Percentiles rank a stretch among this genome's conserved stretches.
Evolutionary conservation across 2,113 vertebrate species (phyloP).

Genomic region (Cebus imitator): DNA sequence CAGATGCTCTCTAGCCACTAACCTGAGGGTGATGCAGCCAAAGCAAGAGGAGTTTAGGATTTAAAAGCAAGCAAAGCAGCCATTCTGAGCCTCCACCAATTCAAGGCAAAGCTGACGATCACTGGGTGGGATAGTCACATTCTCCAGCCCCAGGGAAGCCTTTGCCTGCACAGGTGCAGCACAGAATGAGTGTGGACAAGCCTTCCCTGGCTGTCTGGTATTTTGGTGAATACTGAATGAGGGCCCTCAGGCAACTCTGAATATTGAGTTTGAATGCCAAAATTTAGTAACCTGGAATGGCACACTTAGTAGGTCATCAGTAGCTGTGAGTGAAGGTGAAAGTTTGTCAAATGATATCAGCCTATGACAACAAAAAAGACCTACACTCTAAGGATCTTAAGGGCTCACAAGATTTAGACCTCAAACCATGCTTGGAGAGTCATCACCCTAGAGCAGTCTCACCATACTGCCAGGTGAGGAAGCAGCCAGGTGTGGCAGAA

Average conservation of each 20-base stretch:
- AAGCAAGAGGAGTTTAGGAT: background rate
- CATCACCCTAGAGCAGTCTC: background rate
- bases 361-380: background rate
- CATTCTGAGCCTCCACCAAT: background rate
- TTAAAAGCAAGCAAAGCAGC: background rate
- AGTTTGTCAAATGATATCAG: background rate
- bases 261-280: background rate
- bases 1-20: too few relatives aligned
- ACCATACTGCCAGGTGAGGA: background rate
- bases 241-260: background rate
- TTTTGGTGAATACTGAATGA: background rate
- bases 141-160: background rate
- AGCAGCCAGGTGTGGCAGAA: background rate
- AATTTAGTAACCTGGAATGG: background rate
- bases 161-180: fast-evolving
- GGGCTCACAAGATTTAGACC: background rate
- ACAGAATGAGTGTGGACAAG: background rate
- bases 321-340: background rate
- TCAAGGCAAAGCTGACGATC: background rate
- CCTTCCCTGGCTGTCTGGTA: background rate
- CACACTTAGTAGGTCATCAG: background rate
- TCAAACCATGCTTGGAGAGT: background rate
- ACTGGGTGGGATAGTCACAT: background rate
- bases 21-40: background rate
- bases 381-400: background rate